Base-by-base conservation (phyloP, 2,113 vertebrate species). In the Ictidomys tridecemlineatus region DNA sequence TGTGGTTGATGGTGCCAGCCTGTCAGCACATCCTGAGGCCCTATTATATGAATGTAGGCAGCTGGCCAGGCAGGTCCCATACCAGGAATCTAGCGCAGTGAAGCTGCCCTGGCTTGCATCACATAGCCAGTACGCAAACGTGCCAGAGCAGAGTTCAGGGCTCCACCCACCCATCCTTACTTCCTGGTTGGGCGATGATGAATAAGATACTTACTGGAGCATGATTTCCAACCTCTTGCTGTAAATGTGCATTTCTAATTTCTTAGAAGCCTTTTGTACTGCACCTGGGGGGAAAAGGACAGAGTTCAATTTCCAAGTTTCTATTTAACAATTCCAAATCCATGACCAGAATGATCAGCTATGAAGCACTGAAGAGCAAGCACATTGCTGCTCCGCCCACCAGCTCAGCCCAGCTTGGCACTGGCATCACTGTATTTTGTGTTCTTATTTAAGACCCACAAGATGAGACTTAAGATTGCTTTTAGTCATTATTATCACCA, bases 151-250 rank as follows among this genome's bases (percentile, higher is more conserved):
- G 56, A 58, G 56, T 18, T 1, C 34, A 20, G 37, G 51, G 8
- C 42, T 34, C 22, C 17, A 7, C 78, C 34, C 14, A 6, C 61
- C 12, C 42, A 6, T 12, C 32, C 22, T 11, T 4, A 7, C 8
- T 12, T 4, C 65, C 39, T 0, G 13, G 42, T 3, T 30, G 7
- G 63, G 45, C 12, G 11, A 18, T 2, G 45, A 7, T 12, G 14
- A 2, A 34, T 34, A 56, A 20, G 39, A 51, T 9, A 98, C 99
- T 99, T 98, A 99, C 99, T 99, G 99, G 61, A 99, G 99, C 99
- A 99, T 99, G 91, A 99, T 99, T 87, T 98, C 99, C 98, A 99
- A 97, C 58, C 99, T 98, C 98, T 99, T 99, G 88, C 98, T 98
- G 17, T 99, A 99, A 53, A 99, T 93, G 0, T 99, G 99, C 94